Percentiles rank a stretch among this genome's conserved stretches.
phyloP scores from a whole-genome alignment of 2,113 vertebrate species.

The Daboia siamensis region DNA sequence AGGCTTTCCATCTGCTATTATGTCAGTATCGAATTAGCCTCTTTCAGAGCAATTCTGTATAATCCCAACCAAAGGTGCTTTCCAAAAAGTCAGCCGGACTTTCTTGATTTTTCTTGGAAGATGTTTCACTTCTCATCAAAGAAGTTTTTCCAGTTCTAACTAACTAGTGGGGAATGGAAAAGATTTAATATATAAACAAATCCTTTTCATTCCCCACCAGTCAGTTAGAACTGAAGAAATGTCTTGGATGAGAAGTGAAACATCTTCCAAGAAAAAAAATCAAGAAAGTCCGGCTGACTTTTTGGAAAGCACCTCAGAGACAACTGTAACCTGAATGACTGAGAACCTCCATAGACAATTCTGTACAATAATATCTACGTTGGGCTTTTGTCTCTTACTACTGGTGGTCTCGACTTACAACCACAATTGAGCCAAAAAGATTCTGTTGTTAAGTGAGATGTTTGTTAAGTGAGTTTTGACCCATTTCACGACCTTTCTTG shows the following conservation, averaged over 20 bases:
- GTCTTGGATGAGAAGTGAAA: neutral
- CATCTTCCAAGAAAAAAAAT: neutral
- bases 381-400: neutral
- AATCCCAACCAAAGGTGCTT: neutral
- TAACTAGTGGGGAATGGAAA: neutral
- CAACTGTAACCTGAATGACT: neutral
- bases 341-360: neutral
- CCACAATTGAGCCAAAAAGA: neutral
- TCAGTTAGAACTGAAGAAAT: neutral
- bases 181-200: neutral
- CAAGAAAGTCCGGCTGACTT: neutral
- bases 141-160: neutral
- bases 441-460: neutral
- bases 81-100: neutral
- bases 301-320: neutral
- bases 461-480: neutral
- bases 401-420: neutral
- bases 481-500: neutral
- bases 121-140: neutral
- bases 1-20: neutral
- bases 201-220: neutral
- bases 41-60: neutral
- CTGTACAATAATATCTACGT: neutral
- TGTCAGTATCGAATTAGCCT: neutral
- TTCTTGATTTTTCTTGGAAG: neutral